Conservation (phyloP, 1,140 invertebrate genomes). For the Dufourea novaeangliae region DNA sequence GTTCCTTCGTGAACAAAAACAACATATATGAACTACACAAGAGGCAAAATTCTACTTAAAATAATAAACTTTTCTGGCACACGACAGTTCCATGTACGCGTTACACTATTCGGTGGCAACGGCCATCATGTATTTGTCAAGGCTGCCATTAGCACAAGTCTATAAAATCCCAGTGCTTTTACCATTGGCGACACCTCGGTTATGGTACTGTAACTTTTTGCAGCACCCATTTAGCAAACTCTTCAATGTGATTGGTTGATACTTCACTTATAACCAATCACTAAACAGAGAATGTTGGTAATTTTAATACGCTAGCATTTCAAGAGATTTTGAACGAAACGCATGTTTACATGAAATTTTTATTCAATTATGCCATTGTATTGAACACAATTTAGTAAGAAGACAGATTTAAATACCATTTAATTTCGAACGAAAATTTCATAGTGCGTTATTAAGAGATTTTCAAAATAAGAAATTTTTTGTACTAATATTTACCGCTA, state of each 20-base stretch:
- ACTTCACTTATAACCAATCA: conserved; percentile 41
- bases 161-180: conserved; percentile 70
- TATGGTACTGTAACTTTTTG: conserved; percentile 55
- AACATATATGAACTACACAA: conserved; percentile 39
- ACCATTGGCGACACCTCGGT: conserved; percentile 60
- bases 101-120: conserved; percentile 78
- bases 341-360: conserved; percentile 13
- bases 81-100: conserved; percentile 74
- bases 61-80: conserved; percentile 70
- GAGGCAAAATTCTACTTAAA: conserved; percentile 59
- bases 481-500: background rate
- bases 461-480: conserved; percentile 1
- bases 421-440: background rate
- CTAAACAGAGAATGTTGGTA: conserved; percentile 14
- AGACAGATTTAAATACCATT: background rate
- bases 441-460: background rate
- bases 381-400: background rate
- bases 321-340: conserved; percentile 9
- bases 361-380: background rate
- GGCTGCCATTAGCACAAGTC: conserved; percentile 75
- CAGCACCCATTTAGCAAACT: conserved; percentile 36
- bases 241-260: conserved; percentile 44
- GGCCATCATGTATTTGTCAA: conserved; percentile 81
- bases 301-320: conserved; percentile 21
- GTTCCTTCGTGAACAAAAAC: conserved; percentile 50